Evolutionary conservation across 2,113 vertebrate species (phyloP).

Genomic region (Parotia lawesii): DNA sequence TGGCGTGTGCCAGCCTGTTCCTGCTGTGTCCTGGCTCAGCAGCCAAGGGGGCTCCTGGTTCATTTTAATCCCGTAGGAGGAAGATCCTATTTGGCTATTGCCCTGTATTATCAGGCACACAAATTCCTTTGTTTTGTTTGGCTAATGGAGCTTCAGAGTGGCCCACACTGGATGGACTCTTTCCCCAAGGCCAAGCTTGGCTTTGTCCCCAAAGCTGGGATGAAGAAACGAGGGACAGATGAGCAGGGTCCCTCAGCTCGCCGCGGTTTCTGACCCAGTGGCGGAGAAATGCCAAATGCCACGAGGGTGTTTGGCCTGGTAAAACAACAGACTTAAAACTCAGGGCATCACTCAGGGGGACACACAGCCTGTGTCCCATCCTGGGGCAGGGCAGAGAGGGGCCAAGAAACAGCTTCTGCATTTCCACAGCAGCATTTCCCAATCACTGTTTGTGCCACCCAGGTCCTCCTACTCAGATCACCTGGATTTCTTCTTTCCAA

Average conservation of each 20-base stretch:
- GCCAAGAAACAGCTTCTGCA: not conserved
- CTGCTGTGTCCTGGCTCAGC: not conserved
- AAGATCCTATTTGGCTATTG: not conserved
- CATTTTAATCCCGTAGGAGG: not conserved
- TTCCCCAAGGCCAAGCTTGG: not conserved
- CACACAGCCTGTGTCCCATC: not conserved
- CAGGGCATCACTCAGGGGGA: not conserved
- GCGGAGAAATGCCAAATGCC: accelerated
- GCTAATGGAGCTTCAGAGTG: not conserved
- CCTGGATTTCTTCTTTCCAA: not conserved
- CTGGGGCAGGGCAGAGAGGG: not conserved
- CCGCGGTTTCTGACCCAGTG: not conserved
- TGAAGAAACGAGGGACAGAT: not conserved
- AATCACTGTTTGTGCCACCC: not conserved
- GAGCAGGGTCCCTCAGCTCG: not conserved
- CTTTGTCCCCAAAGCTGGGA: not conserved
- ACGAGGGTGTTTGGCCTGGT: not conserved
- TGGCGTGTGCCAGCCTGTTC: not conserved
- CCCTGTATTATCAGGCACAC: not conserved
- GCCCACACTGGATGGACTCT: too few species aligned
- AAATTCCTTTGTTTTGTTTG: not conserved
- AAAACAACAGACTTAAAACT: not conserved
- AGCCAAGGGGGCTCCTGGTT: not conserved
- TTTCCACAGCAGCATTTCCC: not conserved
- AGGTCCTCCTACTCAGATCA: not conserved